Base-by-base conservation (phyloP, 2,113 vertebrate species). In the Pachypanchax playfairii region DNA sequence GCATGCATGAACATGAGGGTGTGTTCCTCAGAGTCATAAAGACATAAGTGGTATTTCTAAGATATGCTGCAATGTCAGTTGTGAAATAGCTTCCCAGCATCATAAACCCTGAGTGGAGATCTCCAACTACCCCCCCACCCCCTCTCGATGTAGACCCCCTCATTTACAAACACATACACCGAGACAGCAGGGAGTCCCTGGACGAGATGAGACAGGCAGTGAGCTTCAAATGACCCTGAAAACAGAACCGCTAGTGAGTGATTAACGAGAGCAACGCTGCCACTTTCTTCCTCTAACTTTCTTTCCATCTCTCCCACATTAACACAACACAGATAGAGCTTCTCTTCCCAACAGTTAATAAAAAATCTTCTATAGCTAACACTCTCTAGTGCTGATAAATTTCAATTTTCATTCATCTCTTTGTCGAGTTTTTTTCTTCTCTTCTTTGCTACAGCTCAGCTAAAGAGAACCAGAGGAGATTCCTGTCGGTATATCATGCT, bases 261-360 rank as follows among this genome's bases (percentile, higher is more conserved):
- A 90, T 84, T 77, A 86, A 88, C 84, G 84, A 88, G 75, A 86
- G 73, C 80, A 85, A 85, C 43, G 39, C 78, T 48, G 58, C 56
- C 60, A 44, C 60, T 71, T 52, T 70, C 57, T 56, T 31, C 29
- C 59, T 47, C 47, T 70, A 64, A 21, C 62, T 64, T 65, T 70
- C 52, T 31, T 54, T 75, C 67, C 15, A 28, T 78, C 65, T 74
- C 59, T 72, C 44, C 65, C 73, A 80, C 75, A 81, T 81, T 88
- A 87, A 73, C 67, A 53, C 54, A 22, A 67, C 75, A 80, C 49
- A 80, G 79, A 85, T 67, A 67, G 55, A 82, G 78, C 78, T 70
- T 70, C 60, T 56, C 62, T 62, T 33, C 26, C 57, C 51, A 21
- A 52, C 52, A 22, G 44, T 17, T n/a, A 44, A 49, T 54, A 67